A percentile compares a stretch with the other conserved stretches of the same genome.
phyloP scores from a whole-genome alignment of 2,888 invertebrate species.

The Tipula lateralis region DNA sequence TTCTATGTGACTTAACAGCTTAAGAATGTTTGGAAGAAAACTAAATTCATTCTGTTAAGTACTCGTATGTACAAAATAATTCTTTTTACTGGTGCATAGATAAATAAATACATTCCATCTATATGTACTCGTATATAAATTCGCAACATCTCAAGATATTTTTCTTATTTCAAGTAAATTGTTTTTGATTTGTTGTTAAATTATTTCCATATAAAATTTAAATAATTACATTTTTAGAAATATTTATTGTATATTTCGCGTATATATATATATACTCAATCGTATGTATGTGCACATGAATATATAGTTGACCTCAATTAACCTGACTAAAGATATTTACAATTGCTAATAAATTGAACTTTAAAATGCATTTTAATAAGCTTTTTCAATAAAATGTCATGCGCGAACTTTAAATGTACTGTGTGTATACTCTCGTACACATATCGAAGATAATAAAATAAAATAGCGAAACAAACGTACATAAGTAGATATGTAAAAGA shows the following conservation, averaged over 20 bases:
- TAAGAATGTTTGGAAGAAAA: background rate
- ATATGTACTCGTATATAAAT: background rate
- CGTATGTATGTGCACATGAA: constrained; percentile 13
- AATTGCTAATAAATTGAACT: constrained; percentile 13
- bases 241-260: background rate
- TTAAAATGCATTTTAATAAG: constrained; percentile 24
- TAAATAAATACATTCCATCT: background rate
- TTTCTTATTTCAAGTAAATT: constrained; percentile 19
- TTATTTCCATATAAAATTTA: constrained; percentile 24
- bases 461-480: background rate
- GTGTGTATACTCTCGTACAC: background rate
- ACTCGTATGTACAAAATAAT: background rate
- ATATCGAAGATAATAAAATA: background rate
- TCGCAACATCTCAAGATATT: background rate
- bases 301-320: constrained; percentile 24
- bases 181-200: constrained; percentile 24
- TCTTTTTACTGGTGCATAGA: background rate
- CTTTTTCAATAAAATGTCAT: constrained; percentile 24
- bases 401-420: constrained; percentile 24
- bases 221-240: constrained; percentile 24
- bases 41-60: background rate
- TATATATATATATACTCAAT: too few relatives aligned
- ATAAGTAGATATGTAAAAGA: background rate
- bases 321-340: background rate
- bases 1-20: background rate